Evolutionary conservation across 2,797 vertebrate genomes (phyloP).

Genomic region (Crypturellus tataupa): DNA sequence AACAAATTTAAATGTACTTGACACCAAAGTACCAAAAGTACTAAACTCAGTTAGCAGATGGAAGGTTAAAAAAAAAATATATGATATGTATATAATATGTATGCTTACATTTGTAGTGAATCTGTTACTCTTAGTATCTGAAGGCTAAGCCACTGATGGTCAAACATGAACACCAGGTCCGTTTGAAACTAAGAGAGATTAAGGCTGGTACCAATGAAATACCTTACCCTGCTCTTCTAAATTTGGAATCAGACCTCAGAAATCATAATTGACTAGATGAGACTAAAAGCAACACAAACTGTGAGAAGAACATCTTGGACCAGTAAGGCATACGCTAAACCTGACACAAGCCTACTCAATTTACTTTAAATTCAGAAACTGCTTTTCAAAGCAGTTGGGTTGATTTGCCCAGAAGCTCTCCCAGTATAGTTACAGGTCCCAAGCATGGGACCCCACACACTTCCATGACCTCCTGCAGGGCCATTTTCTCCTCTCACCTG

Average conservation of each 20-base stretch:
- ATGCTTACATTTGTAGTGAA: neutral
- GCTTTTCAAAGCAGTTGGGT: rapidly evolving
- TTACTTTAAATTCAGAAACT: neutral
- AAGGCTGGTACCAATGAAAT: neutral
- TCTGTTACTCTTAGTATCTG: neutral
- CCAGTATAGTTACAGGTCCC: neutral
- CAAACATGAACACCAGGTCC: neutral
- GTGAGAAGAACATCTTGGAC: neutral
- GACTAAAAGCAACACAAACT: neutral
- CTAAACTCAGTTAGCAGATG: neutral
- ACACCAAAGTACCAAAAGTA: too few relatives aligned
- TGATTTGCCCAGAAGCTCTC: neutral
- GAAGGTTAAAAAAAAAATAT: neutral
- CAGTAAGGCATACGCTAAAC: neutral
- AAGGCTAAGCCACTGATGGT: neutral
- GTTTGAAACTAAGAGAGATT: neutral
- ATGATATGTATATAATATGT: neutral
- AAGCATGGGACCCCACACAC: neutral
- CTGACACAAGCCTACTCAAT: neutral
- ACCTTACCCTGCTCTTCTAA: neutral
- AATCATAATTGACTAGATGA: neutral
- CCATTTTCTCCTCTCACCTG: neutral
- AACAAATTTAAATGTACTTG: neutral
- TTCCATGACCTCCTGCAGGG: neutral
- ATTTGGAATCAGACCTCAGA: neutral